Percentiles rank a stretch among this genome's conserved stretches.
Evolutionary conservation across 2,888 invertebrate genomes (phyloP).

Genomic region (Timema podura): DNA sequence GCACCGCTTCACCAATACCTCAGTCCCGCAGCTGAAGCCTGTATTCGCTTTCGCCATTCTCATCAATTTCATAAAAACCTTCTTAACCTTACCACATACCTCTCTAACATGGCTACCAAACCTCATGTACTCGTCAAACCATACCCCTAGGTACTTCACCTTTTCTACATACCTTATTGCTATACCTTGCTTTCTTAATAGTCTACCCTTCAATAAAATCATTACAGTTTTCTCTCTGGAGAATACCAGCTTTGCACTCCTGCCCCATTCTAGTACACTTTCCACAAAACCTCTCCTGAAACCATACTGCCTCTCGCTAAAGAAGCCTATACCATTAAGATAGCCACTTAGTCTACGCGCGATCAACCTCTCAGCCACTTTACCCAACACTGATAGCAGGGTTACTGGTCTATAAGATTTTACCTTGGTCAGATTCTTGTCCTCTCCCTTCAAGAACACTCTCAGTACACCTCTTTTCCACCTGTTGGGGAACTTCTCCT

Average conservation of each 20-base stretch:
- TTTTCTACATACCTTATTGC: neutral
- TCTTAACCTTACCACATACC: too few relatives aligned
- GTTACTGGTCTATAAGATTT: neutral
- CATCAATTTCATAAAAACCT: neutral
- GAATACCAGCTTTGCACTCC: neutral
- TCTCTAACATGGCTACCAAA: neutral
- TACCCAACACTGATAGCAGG: neutral
- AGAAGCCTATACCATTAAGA: neutral
- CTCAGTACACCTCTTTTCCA: neutral
- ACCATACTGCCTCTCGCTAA: neutral
- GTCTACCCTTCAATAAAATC: neutral
- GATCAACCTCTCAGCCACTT: neutral
- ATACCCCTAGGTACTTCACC: neutral
- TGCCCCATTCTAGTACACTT: neutral
- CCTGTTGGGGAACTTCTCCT: neutral
- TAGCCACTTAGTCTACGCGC: neutral
- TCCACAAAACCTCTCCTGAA: neutral
- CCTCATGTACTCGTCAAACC: neutral
- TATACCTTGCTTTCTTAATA: neutral
- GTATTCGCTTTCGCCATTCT: too few relatives aligned
- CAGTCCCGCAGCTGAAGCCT: neutral
- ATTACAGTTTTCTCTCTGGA: neutral
- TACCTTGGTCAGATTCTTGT: neutral
- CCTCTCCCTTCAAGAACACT: neutral
- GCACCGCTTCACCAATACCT: neutral